Conservation (phyloP, 2,113 vertebrate species). For the Peromyscus leucopus region DNA sequence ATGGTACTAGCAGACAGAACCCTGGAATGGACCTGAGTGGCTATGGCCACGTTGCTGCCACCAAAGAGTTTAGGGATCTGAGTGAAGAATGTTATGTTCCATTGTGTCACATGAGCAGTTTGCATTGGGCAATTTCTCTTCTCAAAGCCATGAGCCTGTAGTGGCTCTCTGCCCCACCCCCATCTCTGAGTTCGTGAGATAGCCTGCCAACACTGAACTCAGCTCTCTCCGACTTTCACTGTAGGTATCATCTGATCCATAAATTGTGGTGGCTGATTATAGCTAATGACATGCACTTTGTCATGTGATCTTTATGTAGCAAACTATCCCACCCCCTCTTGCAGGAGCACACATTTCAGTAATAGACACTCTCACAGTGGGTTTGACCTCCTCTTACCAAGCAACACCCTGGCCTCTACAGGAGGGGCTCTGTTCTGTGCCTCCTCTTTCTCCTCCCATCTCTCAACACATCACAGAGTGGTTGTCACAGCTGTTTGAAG, state of each 20-base stretch:
- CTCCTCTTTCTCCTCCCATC: not conserved
- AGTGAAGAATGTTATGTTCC: not conserved
- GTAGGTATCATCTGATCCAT: not conserved
- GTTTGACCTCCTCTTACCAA: constrained; percentile 50
- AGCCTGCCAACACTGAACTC: not conserved
- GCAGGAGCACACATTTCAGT: constrained; percentile 50
- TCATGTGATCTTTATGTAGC: not conserved
- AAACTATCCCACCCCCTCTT: not conserved
- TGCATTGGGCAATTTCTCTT: not conserved
- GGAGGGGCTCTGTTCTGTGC: constrained; percentile 14
- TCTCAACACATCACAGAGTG: constrained; percentile 53
- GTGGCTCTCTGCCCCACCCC: not conserved
- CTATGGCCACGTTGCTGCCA: rapidly evolving
- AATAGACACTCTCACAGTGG: not conserved
- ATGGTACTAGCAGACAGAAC: not conserved
- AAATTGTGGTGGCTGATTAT: not conserved
- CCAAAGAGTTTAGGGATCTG: not conserved
- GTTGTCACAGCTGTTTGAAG: constrained; percentile 70
- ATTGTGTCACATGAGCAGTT: not conserved
- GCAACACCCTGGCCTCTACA: constrained; percentile 36
- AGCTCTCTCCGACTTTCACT: not conserved
- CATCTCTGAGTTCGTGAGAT: not conserved
- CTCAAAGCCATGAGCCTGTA: not conserved
- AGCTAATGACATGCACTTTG: not conserved
- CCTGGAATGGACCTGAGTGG: not conserved